Evolutionary conservation across 2,888 invertebrate species (phyloP), one percentile per base, ranked within the genome.

Genomic region (Patella depressa): DNA sequence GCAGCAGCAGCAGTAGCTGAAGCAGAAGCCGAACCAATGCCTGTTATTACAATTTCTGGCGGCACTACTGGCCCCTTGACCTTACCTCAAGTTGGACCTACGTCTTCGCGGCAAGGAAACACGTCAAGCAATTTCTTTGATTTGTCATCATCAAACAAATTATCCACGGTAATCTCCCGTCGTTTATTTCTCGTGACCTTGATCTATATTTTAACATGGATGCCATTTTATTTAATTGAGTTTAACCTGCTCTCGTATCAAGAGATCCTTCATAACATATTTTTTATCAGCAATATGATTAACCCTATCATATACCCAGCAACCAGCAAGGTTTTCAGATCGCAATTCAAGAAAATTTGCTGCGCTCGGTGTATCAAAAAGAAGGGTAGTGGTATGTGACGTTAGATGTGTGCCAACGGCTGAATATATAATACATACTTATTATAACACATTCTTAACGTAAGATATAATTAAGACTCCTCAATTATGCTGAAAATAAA

Each of bases 221-320:
- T 65, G 65, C 65, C 65, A 14, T 65, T 65, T 65, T 65, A 65
- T 19, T 65, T 65, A 24, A 65, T 65, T 24, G 65, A 65, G 65
- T 65, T 65, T 19, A 65, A 65, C 24, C 65, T 65, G 2, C 24
- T 65, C 19, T 65, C 24, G 0, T 65, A 65, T 24, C 65, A 65
- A 24, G 65, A 65, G 3, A 65, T 65, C 19, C 24, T 65, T 24
- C 65, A 65, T 65, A 65, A 65, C 11, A 65, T 65, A 24, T 65
- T 65, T 24, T 24, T 65, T 11, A 65, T 65, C 14, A 65, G 65
- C 4, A 65, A 65, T 14, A 65, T 65, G 65, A 65, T 65, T 15
- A 65, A 65, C 65, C 65, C 65, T 9, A 65, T 65, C 2, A 65
- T 65, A 9, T 65, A 65, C 14, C 65, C 65, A 65, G 65, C 65